Percentiles rank a stretch among this genome's conserved stretches.
Evolutionary conservation across 2,888 invertebrate genomes (phyloP).

Genomic region (Drosophila formosana): DNA sequence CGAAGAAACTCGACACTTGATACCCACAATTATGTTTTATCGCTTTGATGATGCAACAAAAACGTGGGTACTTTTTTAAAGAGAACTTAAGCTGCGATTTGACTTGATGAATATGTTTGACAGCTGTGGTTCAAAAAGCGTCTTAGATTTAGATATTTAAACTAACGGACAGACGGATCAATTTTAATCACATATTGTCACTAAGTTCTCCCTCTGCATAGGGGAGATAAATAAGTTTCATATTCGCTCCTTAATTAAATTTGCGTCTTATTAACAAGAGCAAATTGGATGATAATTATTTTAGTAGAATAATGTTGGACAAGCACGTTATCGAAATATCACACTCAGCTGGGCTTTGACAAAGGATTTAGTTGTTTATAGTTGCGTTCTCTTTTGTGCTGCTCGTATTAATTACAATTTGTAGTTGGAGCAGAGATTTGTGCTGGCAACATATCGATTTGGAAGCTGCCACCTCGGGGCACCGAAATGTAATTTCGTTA

Average conservation of each 20-base stretch:
- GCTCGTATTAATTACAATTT: constrained; percentile 16
- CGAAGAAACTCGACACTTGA: neutral
- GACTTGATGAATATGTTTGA: too few species aligned
- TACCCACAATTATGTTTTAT: neutral
- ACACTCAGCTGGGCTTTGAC: constrained; percentile 6
- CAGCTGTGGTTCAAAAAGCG: too few species aligned
- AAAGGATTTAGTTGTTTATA: constrained; percentile 4
- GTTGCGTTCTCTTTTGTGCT: neutral
- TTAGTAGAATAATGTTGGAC: neutral
- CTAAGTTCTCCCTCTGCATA: neutral
- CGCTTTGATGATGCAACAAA: too few species aligned
- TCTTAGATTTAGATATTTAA: too few species aligned
- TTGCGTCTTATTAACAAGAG: neutral
- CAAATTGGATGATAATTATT: neutral
- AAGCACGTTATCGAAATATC: constrained; percentile 12
- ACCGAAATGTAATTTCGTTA: constrained; percentile 68
- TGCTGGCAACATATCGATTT: constrained; percentile 46
- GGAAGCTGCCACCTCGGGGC: constrained; percentile 23
- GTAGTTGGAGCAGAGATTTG: constrained; percentile 25
- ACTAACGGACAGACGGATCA: neutral
- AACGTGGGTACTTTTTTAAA: too few species aligned
- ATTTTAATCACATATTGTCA: neutral
- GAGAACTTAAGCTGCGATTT: too few species aligned
- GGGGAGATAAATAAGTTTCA: neutral
- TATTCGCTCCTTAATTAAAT: neutral